A percentile compares a stretch with the other conserved stretches of the same genome.
These are phyloP conservation scores for Corydoras maculifer DNA, from an alignment of 2,113 vertebrate genomes.

Conservation along the genomic window DNA sequence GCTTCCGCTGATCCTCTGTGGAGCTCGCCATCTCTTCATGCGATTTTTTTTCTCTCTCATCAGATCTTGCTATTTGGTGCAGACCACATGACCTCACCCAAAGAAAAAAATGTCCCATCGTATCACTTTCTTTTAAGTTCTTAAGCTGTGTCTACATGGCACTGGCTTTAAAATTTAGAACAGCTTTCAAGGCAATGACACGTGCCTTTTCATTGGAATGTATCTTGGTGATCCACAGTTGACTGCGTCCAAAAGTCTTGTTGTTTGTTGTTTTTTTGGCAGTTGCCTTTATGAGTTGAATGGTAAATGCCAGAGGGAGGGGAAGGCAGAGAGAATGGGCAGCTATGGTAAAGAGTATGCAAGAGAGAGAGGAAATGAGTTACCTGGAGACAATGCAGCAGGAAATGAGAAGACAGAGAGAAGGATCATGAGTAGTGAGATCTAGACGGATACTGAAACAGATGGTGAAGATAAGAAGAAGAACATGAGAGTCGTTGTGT, in stretches of 20 bases:
- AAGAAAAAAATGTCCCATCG: constrained; percentile 23
- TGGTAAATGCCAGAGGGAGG: constrained; percentile 1
- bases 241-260: constrained; percentile 41
- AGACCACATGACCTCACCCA: constrained; percentile 4
- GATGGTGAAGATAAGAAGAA: constrained; percentile 8
- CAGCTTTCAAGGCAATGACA: constrained; percentile 46
- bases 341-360: too few relatives aligned
- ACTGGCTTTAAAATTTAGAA: constrained; percentile 47
- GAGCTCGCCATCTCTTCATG: neutral
- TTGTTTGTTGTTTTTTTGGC: constrained; percentile 38
- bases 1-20: neutral
- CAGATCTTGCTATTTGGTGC: neutral
- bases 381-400: neutral
- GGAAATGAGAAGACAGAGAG: constrained; percentile 13
- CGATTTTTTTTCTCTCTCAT: neutral
- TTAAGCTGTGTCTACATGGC: constrained; percentile 40
- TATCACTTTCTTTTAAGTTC: constrained; percentile 18
- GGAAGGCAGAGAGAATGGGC: neutral
- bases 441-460: neutral
- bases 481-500: constrained; percentile 31
- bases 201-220: constrained; percentile 51
- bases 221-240: constrained; percentile 51
- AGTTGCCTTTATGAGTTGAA: constrained; percentile 37
- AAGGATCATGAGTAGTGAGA: constrained; percentile 17
- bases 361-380: constrained; percentile 16